These are phyloP conservation scores for Leistus spinibarbis DNA, from an alignment of 2,888 invertebrate species.

Conservation along the genomic window DNA sequence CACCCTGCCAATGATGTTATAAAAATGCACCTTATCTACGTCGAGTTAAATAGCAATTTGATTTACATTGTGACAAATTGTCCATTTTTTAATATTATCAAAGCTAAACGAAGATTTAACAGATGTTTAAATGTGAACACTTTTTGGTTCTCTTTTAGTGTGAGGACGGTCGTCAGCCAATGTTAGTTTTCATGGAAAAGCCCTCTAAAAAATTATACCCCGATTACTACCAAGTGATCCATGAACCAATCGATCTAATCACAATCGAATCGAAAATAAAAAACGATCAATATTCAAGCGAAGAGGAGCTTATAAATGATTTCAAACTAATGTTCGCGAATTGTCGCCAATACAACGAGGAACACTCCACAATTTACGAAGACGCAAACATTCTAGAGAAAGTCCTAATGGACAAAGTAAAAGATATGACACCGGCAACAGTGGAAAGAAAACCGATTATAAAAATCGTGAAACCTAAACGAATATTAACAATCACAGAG, in stretches of 20 bases:
- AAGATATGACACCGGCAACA: slow-evolving; percentile 68
- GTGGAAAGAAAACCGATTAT: slow-evolving; percentile 55
- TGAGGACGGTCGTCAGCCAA: slow-evolving; percentile 81
- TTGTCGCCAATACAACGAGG: slow-evolving; percentile 96
- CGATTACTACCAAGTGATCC: slow-evolving; percentile 93
- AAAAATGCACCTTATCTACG: neutral
- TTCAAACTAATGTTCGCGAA: slow-evolving; percentile 95
- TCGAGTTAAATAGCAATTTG: no score
- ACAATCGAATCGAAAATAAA: slow-evolving; percentile 92
- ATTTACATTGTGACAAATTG: no score
- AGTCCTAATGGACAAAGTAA: slow-evolving; percentile 81
- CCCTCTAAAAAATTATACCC: slow-evolving; percentile 94
- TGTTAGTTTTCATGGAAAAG: slow-evolving; percentile 94
- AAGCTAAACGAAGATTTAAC: no score
- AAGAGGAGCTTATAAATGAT: slow-evolving; percentile 88
- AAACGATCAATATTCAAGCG: slow-evolving; percentile 77
- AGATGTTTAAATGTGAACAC: neutral
- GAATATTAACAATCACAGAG: slow-evolving; percentile 64
- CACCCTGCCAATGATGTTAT: no score
- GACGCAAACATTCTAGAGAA: slow-evolving; percentile 90
- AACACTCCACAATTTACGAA: slow-evolving; percentile 92
- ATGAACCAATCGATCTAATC: slow-evolving; percentile 92
- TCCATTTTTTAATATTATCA: no score
- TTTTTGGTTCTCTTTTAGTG: slow-evolving; percentile 57
- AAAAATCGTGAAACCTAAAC: slow-evolving; percentile 57